These are phyloP conservation scores for Thaumatotibia leucotreta DNA, from an alignment of 1,140 invertebrate species.

Conservation along the genomic window DNA sequence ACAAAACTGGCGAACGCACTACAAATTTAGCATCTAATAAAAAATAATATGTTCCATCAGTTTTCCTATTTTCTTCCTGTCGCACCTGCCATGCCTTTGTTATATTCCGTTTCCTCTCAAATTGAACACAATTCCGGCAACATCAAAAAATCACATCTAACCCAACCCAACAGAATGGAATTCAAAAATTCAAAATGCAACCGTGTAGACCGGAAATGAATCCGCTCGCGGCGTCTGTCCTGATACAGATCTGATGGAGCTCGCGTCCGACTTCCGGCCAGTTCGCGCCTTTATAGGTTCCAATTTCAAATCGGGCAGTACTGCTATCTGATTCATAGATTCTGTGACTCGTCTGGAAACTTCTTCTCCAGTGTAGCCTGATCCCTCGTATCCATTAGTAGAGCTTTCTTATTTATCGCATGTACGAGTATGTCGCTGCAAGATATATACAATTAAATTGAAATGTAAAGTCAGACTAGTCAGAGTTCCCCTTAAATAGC, in stretches of 20 bases:
- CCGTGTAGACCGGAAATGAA: conserved; percentile 66
- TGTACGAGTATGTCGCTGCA: too few species aligned
- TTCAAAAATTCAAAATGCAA: conserved; percentile 65
- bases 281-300: conserved; percentile 68
- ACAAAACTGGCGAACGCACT: too few species aligned
- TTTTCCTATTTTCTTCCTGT: too few species aligned
- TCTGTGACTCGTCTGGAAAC: not conserved
- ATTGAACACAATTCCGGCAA: conserved; percentile 11
- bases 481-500: too few species aligned
- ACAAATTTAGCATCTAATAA: too few species aligned
- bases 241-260: conserved; percentile 70
- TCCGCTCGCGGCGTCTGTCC: conserved; percentile 53
- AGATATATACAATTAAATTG: too few species aligned
- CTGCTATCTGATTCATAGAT: conserved; percentile 12
- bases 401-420: not conserved
- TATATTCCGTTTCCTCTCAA: not conserved
- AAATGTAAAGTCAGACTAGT: too few species aligned
- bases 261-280: conserved; percentile 53
- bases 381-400: not conserved
- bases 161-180: conserved; percentile 43
- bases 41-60: too few species aligned
- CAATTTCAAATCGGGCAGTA: conserved; percentile 54
- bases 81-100: too few species aligned
- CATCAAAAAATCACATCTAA: conserved; percentile 29
- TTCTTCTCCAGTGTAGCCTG: not conserved